Evolutionary conservation across 2,797 vertebrate species (phyloP), one percentile per base, ranked within the genome.

Genomic region (Ctenopoma multispine): DNA sequence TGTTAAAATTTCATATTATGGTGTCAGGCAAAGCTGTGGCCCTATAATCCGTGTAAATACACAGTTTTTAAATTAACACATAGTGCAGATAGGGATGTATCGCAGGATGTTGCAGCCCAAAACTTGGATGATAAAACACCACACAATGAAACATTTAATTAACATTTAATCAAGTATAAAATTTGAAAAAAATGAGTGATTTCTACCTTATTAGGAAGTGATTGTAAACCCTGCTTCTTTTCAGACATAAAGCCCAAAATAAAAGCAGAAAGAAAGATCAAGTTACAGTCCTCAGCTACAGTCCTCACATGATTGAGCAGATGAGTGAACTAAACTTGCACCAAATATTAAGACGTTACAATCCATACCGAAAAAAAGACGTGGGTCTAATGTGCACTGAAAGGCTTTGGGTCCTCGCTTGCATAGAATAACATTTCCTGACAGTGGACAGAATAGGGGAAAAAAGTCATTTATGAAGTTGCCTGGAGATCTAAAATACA

Each of bases 401-500:
- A 23, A 49, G 59, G 27, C 57, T 66, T 36, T 62, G 69, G 82
- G 61, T 86, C 85, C 71, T 76, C 48, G 38, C 70, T 66, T 75
- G 63, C 80, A 80, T 63, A 81, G 65, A 81, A 49, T 57, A 79
- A 79, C 72, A 76, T 84, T 80, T 88, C 84, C 77, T 84, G 74
- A 80, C 73, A 86, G 66, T 80, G 83, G 85, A 89, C 76, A 90
- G 79, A 82, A 79, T 73, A 70, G 68, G 51, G 44, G 36, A 34
- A 41, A 67, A 75, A 79, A 65, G 80, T 82, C 61, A 87, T 83
- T 86, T 79, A 64, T 59, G 75, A 78, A 76, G 79, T 70, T 72
- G 81, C 67, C 83, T 40, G 60, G 69, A 71, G 83, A 91, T 83
- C 87, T 89, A 89, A 87, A 88, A 90, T 83, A 83, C 80, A 90